Evolutionary conservation across 2,888 invertebrate species (phyloP), one percentile per base, ranked within the genome.

Genomic region (Drosophila diplacantha): DNA sequence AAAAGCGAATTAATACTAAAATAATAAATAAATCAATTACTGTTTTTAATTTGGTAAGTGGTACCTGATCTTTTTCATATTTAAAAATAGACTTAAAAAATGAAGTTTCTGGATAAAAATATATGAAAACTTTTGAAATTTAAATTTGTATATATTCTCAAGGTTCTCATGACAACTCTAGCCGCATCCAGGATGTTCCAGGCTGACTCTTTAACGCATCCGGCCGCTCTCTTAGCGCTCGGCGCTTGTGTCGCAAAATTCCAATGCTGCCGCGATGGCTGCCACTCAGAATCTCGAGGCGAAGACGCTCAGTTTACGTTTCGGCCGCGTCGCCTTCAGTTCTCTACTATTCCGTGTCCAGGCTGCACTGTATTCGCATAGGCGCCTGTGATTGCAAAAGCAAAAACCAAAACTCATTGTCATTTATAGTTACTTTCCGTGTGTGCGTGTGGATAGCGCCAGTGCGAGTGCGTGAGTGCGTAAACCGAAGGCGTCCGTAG

Each of bases 321-420:
- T 75, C 77, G 80, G 80, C 74, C 80, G 80, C 74, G 73, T 74
- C 68, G 75, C 52, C 69, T 74, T 55, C 77, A 77, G 78, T 55
- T 46, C 34, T 22, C 18, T 26, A 64, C 57, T 59, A 70, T 54
- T 71, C 60, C 74, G 78, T 71, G 67, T 58, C 47, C 55, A 65
- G 57, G 75, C 72, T 76, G 64, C 70, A 72, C 44, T 73, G 74
- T 65, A 77, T 66, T 56, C 64, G 55, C 39, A 54, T 53, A 60
- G 63, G 50, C 72, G 72, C 73, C 61, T 65, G 69, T 56, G 63
- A 74, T 67, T 74, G 70, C 73, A 63, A 58, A 64, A 52, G 47
- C 60, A 58, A 52, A 53, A 60, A 56, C 53, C 39, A 44, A 35
- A 47, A 72, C 65, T 71, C 51, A 73, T 53, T 67, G 47, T 67